Evolutionary conservation across 1,140 invertebrate species (phyloP), one percentile per base, ranked within the genome.

Genomic region (Zaprionus tsacasi): DNA sequence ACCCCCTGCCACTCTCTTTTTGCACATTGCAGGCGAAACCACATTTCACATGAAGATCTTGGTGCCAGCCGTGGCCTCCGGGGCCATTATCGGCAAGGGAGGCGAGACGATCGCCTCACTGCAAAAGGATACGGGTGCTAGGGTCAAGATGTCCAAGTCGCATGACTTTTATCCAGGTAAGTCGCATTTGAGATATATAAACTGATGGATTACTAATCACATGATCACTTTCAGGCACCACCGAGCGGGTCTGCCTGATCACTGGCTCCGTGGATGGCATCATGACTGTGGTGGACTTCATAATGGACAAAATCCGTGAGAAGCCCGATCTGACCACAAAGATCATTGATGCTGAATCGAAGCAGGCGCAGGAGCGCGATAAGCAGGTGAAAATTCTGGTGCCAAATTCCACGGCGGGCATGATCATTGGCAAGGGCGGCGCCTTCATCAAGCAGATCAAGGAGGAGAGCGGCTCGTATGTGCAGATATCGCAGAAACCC

Each of bases 381-480:
- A 97, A 96, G 92, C 96, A 97, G 94, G 97, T 99, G 64, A 99
- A 99, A 94, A 98, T 99, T 88, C 94, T 99, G 81, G 98, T 99
- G 91, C 99, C 99, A 72, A 99, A 99, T 93, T 99, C 97, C 70
- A 99, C 98, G 13, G 99, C 98, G 76, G 99, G 99, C 76, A 99
- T 99, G 98, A 99, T 99, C 78, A 99, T 99, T 92, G 99, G 99
- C 78, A 99, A 99, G 93, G 98, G 96, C 69, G 99, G 99, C 60
- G 97, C 97, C 93, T 99, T 97, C 91, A 99, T 99, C 81, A 99
- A 99, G 93, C 98, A 99, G 93, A 98, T 99, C 82, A 99, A 99
- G 93, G 98, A 99, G 93, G 96, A 97, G 91, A 99, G 97, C 90
- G 98, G 98, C 76, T 98, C 98, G 71, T 99, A 99, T 93, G 98